Conservation (phyloP, 2,888 invertebrate genomes). For the Reticulitermes lucifugus region DNA sequence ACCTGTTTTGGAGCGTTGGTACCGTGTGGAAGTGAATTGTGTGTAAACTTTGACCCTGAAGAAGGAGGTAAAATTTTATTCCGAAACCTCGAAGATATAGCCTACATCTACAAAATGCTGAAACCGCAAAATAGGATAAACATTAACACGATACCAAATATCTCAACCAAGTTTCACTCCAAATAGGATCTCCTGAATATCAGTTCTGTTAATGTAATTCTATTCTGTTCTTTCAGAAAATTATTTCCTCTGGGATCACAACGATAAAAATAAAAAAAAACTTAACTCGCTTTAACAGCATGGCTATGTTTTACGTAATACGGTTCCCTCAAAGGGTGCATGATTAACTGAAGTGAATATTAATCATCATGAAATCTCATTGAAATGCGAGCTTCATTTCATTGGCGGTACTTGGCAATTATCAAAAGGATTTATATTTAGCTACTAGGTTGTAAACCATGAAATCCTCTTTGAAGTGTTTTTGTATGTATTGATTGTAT, state of each 20-base stretch:
- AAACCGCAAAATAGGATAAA: no score
- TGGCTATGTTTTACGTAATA: background rate
- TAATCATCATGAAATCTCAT: conserved; percentile 36
- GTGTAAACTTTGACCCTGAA: no score
- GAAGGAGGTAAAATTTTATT: no score
- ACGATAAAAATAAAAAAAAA: background rate
- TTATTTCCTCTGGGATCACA: background rate
- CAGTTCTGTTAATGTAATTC: no score
- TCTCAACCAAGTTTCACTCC: no score
- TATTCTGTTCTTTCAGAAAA: background rate
- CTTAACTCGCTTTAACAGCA: conserved; percentile 11
- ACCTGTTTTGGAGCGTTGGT: no score
- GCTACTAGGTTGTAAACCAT: conserved; percentile 37
- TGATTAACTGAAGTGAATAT: conserved; percentile 34
- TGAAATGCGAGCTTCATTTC: conserved; percentile 33
- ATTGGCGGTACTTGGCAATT: conserved; percentile 37
- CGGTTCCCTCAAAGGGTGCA: conserved; percentile 16
- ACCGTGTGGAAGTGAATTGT: no score
- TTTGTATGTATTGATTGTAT: conserved; percentile 31
- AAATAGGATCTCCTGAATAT: no score
- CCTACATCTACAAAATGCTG: no score
- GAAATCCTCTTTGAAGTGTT: conserved; percentile 42
- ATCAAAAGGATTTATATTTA: conserved; percentile 41
- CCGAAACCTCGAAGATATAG: no score
- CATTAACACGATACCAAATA: no score